Conservation (phyloP, 2,797 vertebrate species). For the Dendrocincla tyrannina region DNA sequence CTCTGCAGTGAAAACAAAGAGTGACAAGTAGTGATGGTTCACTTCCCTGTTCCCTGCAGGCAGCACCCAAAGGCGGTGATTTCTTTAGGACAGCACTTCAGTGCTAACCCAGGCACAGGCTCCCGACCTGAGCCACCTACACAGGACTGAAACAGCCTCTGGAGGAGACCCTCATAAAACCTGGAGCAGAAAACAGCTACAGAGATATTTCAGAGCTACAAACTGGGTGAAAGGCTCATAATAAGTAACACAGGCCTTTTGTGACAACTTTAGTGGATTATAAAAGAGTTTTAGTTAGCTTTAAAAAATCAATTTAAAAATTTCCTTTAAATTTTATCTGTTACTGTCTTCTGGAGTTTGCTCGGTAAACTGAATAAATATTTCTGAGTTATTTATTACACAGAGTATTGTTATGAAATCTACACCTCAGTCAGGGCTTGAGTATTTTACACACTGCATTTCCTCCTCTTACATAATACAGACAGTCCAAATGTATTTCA, state of each 20-base stretch:
- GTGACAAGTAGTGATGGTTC: background rate
- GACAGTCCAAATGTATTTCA: background rate
- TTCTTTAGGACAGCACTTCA: background rate
- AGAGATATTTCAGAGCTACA: background rate
- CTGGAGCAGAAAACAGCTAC: background rate
- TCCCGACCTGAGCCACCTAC: background rate
- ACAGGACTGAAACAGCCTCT: background rate
- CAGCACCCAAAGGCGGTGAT: background rate
- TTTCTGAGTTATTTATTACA: background rate
- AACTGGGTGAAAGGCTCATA: background rate
- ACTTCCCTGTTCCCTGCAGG: background rate
- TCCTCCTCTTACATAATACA: background rate
- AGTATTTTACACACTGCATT: background rate
- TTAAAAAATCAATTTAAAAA: background rate
- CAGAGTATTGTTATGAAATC: background rate
- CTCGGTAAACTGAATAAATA: background rate
- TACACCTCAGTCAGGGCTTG: background rate
- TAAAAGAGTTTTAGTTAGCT: background rate
- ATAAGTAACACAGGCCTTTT: background rate
- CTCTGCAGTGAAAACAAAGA: background rate
- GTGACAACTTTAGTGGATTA: background rate
- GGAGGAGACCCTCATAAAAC: background rate
- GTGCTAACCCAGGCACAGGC: background rate
- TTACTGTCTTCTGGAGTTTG: background rate
- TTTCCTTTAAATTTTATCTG: background rate